These are phyloP conservation scores for Rhea pennata DNA, from an alignment of 2,113 vertebrate species.

Conservation along the genomic window DNA sequence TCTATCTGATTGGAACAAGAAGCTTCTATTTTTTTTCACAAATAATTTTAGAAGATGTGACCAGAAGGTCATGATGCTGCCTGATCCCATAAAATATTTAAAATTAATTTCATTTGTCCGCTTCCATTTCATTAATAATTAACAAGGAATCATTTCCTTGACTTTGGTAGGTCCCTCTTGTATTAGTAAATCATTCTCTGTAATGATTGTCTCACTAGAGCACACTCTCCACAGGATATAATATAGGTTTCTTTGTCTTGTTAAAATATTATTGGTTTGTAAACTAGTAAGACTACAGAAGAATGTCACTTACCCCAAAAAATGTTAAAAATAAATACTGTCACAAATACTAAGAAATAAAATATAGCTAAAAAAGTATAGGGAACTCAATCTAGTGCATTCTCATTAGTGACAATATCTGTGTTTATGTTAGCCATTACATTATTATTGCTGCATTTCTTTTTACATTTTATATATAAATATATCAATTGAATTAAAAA, in stretches of 20 bases:
- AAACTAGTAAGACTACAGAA: not conserved
- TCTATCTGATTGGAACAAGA: not conserved
- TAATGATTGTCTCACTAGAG: not conserved
- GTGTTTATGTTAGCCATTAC: not conserved
- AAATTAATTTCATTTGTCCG: conserved; percentile 47
- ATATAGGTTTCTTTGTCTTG: not conserved
- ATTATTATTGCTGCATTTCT: not conserved
- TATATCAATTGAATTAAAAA: not conserved
- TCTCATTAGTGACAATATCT: not conserved
- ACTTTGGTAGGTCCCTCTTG: not conserved
- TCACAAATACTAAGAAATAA: not conserved
- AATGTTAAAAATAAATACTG: not conserved
- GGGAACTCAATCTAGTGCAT: not conserved
- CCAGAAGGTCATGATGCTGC: not conserved
- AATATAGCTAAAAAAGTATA: not conserved
- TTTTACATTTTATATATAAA: not conserved
- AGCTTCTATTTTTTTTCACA: not conserved
- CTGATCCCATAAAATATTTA: conserved; percentile 45
- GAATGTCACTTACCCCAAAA: not conserved
- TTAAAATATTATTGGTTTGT: not conserved
- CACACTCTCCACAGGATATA: not conserved
- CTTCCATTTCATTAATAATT: conserved; percentile 49
- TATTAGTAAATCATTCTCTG: not conserved
- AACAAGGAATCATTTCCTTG: not conserved
- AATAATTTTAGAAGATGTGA: not conserved